A percentile compares a stretch with the other conserved stretches of the same genome.
phyloP scores from a whole-genome alignment of 1,140 invertebrate species.

The Geopemphigus sp. region DNA sequence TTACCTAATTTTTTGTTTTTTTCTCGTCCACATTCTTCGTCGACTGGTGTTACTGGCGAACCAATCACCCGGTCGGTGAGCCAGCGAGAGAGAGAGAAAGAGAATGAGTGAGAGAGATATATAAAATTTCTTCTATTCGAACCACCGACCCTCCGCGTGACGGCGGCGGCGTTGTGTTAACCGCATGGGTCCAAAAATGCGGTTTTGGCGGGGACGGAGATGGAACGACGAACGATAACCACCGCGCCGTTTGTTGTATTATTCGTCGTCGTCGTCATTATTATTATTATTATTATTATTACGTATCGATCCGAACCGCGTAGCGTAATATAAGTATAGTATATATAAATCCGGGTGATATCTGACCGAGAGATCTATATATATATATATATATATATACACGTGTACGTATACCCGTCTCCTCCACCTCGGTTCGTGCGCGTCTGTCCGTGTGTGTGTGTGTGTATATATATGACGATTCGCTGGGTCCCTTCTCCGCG shows the following conservation, averaged over 20 bases:
- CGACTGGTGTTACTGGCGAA: background rate
- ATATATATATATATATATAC: no score
- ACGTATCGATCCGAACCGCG: background rate
- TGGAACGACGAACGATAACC: background rate
- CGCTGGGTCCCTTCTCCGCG: background rate
- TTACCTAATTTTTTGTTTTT: constrained; percentile 1
- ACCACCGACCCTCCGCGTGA: constrained; percentile 6
- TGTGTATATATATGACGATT: background rate
- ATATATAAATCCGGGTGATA: background rate
- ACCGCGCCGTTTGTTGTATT: background rate
- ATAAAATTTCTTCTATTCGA: constrained; percentile 15
- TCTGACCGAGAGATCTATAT: constrained; percentile 37
- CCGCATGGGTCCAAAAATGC: constrained; percentile 48
- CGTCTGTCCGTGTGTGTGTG: no score
- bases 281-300: background rate
- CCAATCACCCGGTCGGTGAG: no score
- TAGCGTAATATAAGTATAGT: background rate
- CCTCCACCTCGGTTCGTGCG: no score
- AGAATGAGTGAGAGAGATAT: background rate
- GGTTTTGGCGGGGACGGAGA: constrained; percentile 34
- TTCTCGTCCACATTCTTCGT: no score
- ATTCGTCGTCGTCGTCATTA: background rate
- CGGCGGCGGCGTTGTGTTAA: background rate
- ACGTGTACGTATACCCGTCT: no score
- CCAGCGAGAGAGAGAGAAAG: no score